phyloP scores from a whole-genome alignment of 2,113 vertebrate species.

The Pontoporia blainvillei region DNA sequence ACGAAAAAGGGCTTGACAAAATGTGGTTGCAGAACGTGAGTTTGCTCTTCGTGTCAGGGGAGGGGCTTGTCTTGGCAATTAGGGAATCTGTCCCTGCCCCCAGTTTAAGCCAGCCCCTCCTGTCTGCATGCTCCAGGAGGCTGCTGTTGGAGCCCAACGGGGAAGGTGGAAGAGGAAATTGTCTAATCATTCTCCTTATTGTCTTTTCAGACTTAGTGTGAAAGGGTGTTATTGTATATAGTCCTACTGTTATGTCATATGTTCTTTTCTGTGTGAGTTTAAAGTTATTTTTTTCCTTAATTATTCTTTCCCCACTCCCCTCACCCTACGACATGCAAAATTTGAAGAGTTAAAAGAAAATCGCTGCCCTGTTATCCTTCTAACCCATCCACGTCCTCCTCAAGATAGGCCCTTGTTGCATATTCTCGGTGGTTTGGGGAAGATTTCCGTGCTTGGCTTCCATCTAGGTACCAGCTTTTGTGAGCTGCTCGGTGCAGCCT shows the following conservation, averaged over 20 bases:
- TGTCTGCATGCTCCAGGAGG: neutral
- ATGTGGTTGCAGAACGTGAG: neutral
- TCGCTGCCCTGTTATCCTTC: neutral
- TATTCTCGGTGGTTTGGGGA: neutral
- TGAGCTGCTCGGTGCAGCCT: neutral
- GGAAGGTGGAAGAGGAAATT: neutral
- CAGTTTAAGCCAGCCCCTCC: neutral
- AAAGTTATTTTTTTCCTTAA: neutral
- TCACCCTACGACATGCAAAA: neutral
- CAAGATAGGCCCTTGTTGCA: neutral
- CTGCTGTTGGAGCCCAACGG: neutral
- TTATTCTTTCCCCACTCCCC: neutral
- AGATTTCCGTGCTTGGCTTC: neutral
- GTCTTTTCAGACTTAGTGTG: neutral
- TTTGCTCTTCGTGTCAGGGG: neutral
- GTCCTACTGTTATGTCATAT: neutral
- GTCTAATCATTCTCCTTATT: neutral
- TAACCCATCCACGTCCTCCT: neutral
- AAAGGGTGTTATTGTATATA: neutral
- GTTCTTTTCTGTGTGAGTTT: neutral
- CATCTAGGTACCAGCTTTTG: neutral
- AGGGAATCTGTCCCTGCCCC: neutral
- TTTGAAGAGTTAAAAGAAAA: neutral
- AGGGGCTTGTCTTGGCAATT: neutral
- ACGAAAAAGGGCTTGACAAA: neutral